Evolutionary conservation across 2,113 vertebrate species (phyloP).

Genomic region (Balaenoptera acutorostrata): DNA sequence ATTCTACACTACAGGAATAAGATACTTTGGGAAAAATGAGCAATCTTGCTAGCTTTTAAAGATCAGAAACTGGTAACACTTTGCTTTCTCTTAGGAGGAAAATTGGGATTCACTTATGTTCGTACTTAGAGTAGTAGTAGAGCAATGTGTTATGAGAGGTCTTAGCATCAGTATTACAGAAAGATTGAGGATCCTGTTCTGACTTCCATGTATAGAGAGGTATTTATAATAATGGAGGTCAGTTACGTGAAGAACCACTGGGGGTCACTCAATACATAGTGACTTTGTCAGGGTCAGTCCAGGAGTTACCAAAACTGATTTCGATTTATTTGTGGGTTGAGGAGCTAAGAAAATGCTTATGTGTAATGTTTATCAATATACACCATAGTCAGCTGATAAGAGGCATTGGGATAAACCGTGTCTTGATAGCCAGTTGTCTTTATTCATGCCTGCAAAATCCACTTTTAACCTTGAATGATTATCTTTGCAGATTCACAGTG

Average conservation of each 20-base stretch:
- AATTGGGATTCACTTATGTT: neutral
- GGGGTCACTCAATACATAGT: neutral
- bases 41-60: neutral
- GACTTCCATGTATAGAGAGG: neutral
- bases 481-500: slow-evolving; percentile 55
- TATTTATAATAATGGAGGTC: neutral
- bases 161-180: neutral
- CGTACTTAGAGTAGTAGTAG: neutral
- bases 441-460: neutral
- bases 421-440: neutral
- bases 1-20: neutral
- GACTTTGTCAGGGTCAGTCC: slow-evolving; percentile 30
- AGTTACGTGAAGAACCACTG: neutral
- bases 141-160: neutral
- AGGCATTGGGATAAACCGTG: neutral
- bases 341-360: neutral
- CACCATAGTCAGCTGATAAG: neutral
- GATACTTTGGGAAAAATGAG: neutral
- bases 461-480: slow-evolving; percentile 33
- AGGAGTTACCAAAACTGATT: neutral
- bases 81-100: neutral
- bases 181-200: neutral
- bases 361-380: neutral
- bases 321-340: neutral
- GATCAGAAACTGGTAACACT: neutral